These are phyloP conservation scores for Kradibia gibbosae DNA, from an alignment of 1,140 invertebrate genomes.

Conservation along the genomic window DNA sequence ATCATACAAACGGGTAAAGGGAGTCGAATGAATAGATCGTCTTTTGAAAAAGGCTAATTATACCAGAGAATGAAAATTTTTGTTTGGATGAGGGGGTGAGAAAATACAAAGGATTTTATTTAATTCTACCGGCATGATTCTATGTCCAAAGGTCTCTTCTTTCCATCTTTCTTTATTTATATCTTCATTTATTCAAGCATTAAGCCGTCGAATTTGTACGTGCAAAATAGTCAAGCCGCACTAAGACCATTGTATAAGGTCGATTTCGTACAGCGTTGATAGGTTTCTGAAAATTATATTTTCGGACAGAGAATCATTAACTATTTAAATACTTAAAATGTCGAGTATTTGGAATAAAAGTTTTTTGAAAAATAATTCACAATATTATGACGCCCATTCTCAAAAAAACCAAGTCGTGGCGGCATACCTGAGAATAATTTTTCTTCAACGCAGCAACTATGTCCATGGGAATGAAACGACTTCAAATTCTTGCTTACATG, in stretches of 20 bases:
- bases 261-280: neutral
- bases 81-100: too few species aligned
- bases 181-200: too few species aligned
- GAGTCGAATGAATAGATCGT: neutral
- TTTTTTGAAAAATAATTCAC: neutral
- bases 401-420: neutral
- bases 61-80: neutral
- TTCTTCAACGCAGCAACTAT: neutral
- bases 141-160: neutral
- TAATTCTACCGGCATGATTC: neutral
- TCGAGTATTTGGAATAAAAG: neutral
- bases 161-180: neutral
- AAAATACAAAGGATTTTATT: conserved; percentile 22
- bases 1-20: neutral
- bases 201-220: conserved; percentile 5
- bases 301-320: neutral
- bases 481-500: neutral
- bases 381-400: neutral
- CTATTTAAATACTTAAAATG: conserved; percentile 4
- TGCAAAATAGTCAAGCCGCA: neutral
- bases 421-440: neutral
- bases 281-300: neutral
- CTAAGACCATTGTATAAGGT: neutral
- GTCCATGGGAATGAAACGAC: neutral
- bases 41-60: conserved; percentile 13